These are phyloP conservation scores for Hippolais icterina DNA, from an alignment of 2,113 vertebrate species.

Conservation along the genomic window DNA sequence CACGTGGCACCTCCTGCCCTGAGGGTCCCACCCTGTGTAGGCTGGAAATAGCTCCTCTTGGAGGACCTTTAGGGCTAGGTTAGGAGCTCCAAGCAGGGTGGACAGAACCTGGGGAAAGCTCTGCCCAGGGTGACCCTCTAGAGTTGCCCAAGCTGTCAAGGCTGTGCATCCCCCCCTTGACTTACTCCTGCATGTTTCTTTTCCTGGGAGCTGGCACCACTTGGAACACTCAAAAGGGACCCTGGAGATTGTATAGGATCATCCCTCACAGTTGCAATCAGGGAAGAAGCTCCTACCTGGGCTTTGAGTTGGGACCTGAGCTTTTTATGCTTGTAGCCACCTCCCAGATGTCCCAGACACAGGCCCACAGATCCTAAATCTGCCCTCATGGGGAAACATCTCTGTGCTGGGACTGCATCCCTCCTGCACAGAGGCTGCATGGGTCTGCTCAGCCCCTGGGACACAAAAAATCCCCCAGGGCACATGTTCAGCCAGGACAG, in stretches of 20 bases:
- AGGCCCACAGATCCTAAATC: not conserved
- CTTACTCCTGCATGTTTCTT: not conserved
- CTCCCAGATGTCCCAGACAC: not conserved
- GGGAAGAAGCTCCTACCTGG: not conserved
- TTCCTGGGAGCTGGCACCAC: not conserved
- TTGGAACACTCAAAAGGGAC: not conserved
- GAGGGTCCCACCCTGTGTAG: accelerated
- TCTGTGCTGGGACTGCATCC: not conserved
- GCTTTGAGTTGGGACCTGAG: not conserved
- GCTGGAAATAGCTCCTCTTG: not conserved
- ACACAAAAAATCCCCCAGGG: accelerated
- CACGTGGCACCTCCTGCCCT: not conserved
- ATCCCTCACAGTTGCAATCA: not conserved
- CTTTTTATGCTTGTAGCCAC: not conserved
- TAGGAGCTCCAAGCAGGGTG: not conserved
- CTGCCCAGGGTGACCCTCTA: not conserved
- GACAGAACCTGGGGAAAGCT: not conserved
- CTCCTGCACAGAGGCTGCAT: not conserved
- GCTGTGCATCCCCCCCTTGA: accelerated
- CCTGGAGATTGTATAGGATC: not conserved
- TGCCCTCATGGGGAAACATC: not conserved
- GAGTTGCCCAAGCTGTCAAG: accelerated
- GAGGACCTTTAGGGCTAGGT: not conserved
- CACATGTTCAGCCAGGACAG: not conserved
- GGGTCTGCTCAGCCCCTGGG: not conserved